A percentile compares a stretch with the other conserved stretches of the same genome.
These are phyloP conservation scores for Rhadinocentrus ornatus DNA, from an alignment of 2,797 vertebrate species.

Conservation along the genomic window DNA sequence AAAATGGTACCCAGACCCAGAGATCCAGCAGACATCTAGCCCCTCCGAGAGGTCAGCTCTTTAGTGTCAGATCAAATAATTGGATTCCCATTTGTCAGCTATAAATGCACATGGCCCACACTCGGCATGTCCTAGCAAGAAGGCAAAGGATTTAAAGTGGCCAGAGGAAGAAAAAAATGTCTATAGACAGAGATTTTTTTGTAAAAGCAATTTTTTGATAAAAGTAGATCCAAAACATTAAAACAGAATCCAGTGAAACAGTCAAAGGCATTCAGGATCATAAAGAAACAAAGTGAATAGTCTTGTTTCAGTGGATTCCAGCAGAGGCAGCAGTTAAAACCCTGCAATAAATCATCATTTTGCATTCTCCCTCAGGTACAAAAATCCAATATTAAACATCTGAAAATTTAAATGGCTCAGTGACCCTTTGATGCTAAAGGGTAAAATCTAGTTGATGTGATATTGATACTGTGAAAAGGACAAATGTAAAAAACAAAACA, in stretches of 20 bases:
- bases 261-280: conserved; percentile 21
- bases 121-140: conserved; percentile 45
- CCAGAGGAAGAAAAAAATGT: not conserved
- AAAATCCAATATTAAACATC: conserved; percentile 65
- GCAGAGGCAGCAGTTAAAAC: conserved; percentile 39
- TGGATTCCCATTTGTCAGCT: conserved; percentile 70
- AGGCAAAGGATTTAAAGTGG: not conserved
- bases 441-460: conserved; percentile 41
- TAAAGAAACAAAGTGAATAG: conserved; percentile 10
- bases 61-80: conserved; percentile 66
- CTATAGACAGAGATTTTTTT: conserved; percentile 3
- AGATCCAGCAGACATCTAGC: conserved; percentile 32
- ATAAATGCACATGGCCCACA: conserved; percentile 35
- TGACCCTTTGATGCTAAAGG: conserved; percentile 54
- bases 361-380: conserved; percentile 31
- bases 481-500: conserved; percentile 25
- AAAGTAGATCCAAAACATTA: not conserved
- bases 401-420: conserved; percentile 59
- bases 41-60: conserved; percentile 67
- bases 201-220: conserved; percentile 8
- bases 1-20: not conserved
- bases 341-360: conserved; percentile 60
- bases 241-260: not conserved
- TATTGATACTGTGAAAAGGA: conserved; percentile 39
- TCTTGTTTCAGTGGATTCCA: conserved; percentile 19